Conservation (phyloP, 2,797 vertebrate species). For the Anolis apletophallus region DNA sequence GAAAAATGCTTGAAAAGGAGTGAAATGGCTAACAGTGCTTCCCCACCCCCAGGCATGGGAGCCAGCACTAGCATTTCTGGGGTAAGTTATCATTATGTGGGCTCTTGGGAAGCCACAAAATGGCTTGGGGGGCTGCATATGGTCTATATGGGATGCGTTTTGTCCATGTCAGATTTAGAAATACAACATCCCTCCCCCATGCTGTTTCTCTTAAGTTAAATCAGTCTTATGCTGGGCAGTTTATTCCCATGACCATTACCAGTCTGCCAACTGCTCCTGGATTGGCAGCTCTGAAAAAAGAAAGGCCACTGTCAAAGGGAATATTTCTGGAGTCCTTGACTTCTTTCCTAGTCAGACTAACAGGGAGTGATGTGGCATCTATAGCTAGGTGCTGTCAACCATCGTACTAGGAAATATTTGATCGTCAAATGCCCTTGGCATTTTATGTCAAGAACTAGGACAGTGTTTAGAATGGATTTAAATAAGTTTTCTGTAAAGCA, state of each 20-base stretch:
- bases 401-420: conserved; percentile 1
- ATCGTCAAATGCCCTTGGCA: neutral
- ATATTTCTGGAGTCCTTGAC: neutral
- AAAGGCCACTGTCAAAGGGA: neutral
- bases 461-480: neutral
- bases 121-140: too few relatives aligned
- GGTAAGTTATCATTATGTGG: too few relatives aligned
- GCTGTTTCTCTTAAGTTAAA: neutral
- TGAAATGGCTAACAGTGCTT: too few relatives aligned
- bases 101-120: too few relatives aligned
- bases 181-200: neutral
- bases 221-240: neutral
- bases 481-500: neutral
- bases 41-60: too few relatives aligned
- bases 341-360: neutral
- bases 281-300: neutral
- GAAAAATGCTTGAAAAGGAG: too few relatives aligned
- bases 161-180: neutral
- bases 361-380: neutral
- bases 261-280: neutral
- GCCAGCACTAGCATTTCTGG: too few relatives aligned
- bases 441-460: neutral
- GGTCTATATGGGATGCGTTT: too few relatives aligned
- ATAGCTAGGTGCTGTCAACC: neutral
- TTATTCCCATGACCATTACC: neutral